phyloP scores from a whole-genome alignment of 2,888 invertebrate species.

The Lamellibrachia columna region DNA sequence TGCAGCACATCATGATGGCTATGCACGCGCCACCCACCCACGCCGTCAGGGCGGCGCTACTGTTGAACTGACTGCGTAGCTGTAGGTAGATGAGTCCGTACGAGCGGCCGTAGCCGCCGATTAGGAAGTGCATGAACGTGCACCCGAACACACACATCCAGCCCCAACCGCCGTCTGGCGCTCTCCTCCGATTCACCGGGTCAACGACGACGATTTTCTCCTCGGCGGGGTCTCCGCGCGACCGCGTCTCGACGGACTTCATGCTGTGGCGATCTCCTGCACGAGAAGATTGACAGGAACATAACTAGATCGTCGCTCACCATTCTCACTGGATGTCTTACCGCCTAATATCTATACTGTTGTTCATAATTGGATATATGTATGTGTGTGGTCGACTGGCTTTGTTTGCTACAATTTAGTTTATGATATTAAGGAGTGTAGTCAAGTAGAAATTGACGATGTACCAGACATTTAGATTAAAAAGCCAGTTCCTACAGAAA shows the following conservation, averaged over 20 bases:
- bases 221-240: neutral
- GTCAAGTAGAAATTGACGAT: too few species aligned
- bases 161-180: slow-evolving; percentile 52
- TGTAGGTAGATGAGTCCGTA: slow-evolving; percentile 35
- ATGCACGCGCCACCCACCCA: slow-evolving; percentile 32
- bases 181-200: neutral
- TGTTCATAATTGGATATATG: too few species aligned
- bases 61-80: slow-evolving; percentile 27
- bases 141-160: slow-evolving; percentile 54
- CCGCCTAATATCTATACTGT: too few species aligned
- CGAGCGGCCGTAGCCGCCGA: slow-evolving; percentile 40
- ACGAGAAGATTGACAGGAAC: neutral
- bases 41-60: slow-evolving; percentile 30
- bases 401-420: too few species aligned
- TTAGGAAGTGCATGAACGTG: slow-evolving; percentile 47
- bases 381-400: too few species aligned
- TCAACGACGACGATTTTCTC: neutral
- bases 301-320: neutral
- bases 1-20: slow-evolving; percentile 32
- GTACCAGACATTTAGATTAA: too few species aligned
- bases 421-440: too few species aligned
- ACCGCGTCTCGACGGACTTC: neutral
- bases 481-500: too few species aligned
- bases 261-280: too few species aligned
- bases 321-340: too few species aligned